Percentiles rank a stretch among this genome's conserved stretches.
These are phyloP conservation scores for Oreocharis arfaki DNA, from an alignment of 2,113 vertebrate genomes.

Conservation along the genomic window DNA sequence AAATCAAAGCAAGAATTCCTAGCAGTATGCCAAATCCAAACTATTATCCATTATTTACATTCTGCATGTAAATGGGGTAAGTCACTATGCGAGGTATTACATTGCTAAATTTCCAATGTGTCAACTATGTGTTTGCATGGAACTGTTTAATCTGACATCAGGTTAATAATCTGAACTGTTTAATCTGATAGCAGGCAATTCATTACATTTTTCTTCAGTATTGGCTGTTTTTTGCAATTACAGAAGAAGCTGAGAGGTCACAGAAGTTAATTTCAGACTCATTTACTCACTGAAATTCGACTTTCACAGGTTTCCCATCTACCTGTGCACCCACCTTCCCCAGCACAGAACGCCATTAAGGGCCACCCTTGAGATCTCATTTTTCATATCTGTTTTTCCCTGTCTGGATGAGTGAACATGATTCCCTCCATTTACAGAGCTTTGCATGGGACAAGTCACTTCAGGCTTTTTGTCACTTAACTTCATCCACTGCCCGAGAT, in stretches of 20 bases:
- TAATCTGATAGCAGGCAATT: neutral
- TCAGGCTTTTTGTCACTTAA: neutral
- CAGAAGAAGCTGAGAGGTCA: neutral
- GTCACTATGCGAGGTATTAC: neutral
- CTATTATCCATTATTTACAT: neutral
- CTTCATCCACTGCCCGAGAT: neutral
- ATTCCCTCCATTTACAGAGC: neutral
- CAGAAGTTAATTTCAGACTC: neutral
- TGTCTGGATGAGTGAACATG: neutral
- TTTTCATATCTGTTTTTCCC: neutral
- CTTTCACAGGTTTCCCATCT: neutral
- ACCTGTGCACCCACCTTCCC: neutral
- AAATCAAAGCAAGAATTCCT: neutral
- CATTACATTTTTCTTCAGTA: neutral
- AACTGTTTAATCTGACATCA: neutral
- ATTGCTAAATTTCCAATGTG: neutral
- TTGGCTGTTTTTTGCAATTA: neutral
- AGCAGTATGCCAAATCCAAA: neutral
- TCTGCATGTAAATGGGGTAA: neutral
- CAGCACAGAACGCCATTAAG: accelerated
- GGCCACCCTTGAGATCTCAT: neutral
- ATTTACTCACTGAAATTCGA: neutral
- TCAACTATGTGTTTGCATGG: neutral
- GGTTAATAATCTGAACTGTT: neutral
- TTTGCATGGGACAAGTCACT: neutral